Base-by-base conservation (phyloP, 2,797 vertebrate species). In the Sebastes matsubarae region DNA sequence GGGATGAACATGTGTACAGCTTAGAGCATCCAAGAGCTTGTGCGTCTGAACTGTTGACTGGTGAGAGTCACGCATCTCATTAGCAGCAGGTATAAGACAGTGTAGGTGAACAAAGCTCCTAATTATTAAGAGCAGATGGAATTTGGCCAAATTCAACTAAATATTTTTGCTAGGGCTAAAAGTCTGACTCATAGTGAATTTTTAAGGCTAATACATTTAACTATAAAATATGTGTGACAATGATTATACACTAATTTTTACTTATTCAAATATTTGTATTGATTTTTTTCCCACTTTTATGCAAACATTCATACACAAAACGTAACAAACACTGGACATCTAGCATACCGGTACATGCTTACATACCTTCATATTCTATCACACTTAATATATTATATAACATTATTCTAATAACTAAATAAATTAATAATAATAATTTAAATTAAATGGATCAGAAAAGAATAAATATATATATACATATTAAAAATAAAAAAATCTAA, bases 181-280 rank as follows among this genome's bases (percentile, higher is more conserved):
- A 30, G 6, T 0, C 18, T 22, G 46, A 34, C 29, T 0, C 0
- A 20, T 32, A 22, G 29, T 4, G 18, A 30, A 2, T 0, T 24
- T 32, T 10, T 29, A 54, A 68, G 7, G 46, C 2, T 4, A 2
- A 42, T 42, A 42, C 38, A 0, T 42, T 42, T 42, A 6, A 69
- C 32, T 12, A 8, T 55, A n/a, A 55, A 32, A 63, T 22, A 32
- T 34, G 50, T 13, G 25, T n/a, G 42, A 67, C 3, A 13, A 52
- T 0, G 5, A 54, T 67, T 30, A 67, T 4, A n/a, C 6, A 60
- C 9, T 11, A 13, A 22, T 34, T 63, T 63, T 63, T 34, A n/a
- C 46, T 50, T 20, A 50, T 20, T 50, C 46, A 18, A 50, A 50
- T 50, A 50, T 50, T 50, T 50, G 0, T 50, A 50, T 50, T 50